Conservation (phyloP, 2,113 vertebrate genomes). For the Oreotrochilus melanogaster region DNA sequence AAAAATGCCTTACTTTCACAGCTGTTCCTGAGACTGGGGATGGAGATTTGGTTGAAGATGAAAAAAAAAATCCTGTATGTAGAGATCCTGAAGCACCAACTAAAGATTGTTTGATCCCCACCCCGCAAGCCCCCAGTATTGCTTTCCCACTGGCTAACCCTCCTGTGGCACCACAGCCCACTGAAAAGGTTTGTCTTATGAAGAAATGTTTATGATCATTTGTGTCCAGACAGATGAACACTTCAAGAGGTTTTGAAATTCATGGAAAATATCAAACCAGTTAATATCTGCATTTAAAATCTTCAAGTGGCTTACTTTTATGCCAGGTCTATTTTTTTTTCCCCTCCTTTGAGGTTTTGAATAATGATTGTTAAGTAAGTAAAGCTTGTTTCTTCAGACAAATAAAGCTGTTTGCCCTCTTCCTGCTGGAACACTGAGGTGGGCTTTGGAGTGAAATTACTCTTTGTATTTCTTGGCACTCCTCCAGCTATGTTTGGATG, state of each 20-base stretch:
- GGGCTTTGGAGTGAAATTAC: background rate
- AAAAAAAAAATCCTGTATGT: background rate
- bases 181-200: constrained; percentile 73
- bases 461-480: background rate
- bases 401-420: background rate
- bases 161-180: constrained; percentile 82
- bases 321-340: background rate
- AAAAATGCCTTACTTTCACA: constrained; percentile 41
- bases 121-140: constrained; percentile 87
- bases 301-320: background rate
- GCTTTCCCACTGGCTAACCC: constrained; percentile 90
- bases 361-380: background rate
- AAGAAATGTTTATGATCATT: background rate
- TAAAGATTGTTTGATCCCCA: constrained; percentile 77
- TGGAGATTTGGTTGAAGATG: constrained; percentile 55
- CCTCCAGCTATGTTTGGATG: background rate
- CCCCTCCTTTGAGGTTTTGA: background rate
- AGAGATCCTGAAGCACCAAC: constrained; percentile 46
- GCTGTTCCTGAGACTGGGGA: constrained; percentile 80
- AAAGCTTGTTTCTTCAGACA: background rate
- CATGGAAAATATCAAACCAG: background rate
- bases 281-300: background rate
- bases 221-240: background rate
- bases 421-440: background rate
- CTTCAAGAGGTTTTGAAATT: background rate